These are phyloP conservation scores for Danio kyathit DNA, from an alignment of 2,797 vertebrate species.

Conservation along the genomic window DNA sequence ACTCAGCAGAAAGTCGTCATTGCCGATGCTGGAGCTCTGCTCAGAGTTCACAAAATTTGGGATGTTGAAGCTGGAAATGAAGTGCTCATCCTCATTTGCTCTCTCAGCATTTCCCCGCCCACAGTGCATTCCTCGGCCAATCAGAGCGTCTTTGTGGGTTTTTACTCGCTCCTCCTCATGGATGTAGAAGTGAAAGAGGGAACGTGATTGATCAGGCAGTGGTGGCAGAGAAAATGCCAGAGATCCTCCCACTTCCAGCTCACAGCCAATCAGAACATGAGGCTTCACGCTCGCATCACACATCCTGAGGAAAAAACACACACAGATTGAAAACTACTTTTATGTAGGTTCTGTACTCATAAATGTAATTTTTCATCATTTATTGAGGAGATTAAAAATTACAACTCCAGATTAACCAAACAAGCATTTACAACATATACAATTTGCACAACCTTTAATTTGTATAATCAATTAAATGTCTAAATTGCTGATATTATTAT, in stretches of 20 bases:
- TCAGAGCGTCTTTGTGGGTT: not conserved
- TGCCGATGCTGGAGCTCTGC: slow-evolving; percentile 79
- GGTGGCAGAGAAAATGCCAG: slow-evolving; percentile 69
- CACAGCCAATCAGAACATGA: slow-evolving; percentile 76
- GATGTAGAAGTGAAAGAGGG: slow-evolving; percentile 85
- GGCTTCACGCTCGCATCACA: not conserved
- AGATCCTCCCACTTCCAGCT: slow-evolving; percentile 75
- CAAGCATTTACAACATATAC: too few relatives aligned
- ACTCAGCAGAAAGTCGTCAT: slow-evolving; percentile 82
- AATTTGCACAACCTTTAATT: too few relatives aligned
- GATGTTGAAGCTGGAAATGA: slow-evolving; percentile 82
- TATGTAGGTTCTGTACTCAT: too few relatives aligned
- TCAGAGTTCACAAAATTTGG: slow-evolving; percentile 86
- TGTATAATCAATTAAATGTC: too few relatives aligned
- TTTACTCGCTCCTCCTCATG: slow-evolving; percentile 76
- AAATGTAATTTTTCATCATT: too few relatives aligned
- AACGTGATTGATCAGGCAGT: slow-evolving; percentile 77
- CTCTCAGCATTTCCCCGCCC: slow-evolving; percentile 33
- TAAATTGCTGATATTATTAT: too few relatives aligned
- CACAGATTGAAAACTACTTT: not conserved
- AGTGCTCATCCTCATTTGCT: slow-evolving; percentile 72
- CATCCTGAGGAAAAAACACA: not conserved
- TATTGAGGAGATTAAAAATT: too few relatives aligned
- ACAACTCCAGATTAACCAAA: too few relatives aligned
- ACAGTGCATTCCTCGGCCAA: not conserved